These are phyloP conservation scores for Eurytoma adleriae DNA, from an alignment of 2,888 invertebrate genomes.

Conservation along the genomic window DNA sequence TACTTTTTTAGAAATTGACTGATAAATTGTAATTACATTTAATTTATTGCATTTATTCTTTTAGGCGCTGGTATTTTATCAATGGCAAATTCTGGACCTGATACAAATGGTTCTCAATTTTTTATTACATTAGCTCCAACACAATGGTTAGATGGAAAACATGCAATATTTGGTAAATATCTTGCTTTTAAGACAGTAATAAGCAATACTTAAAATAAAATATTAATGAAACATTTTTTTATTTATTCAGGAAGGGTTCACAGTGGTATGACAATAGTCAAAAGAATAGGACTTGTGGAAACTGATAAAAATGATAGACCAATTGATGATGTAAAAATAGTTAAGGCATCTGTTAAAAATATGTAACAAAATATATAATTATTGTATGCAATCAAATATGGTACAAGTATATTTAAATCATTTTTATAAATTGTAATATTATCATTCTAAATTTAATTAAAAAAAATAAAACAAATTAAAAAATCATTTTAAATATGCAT, in stretches of 20 bases:
- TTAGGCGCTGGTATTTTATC: slow-evolving; percentile 86
- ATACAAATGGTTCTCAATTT: slow-evolving; percentile 98
- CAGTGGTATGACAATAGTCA: slow-evolving; percentile 93
- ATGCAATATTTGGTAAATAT: slow-evolving; percentile 91
- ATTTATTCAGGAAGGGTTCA: slow-evolving; percentile 81
- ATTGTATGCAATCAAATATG: neutral
- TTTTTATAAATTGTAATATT: neutral
- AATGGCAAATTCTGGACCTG: slow-evolving; percentile 99
- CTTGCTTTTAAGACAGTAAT: neutral
- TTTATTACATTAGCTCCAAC: slow-evolving; percentile 97
- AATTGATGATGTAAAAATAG: slow-evolving; percentile 90
- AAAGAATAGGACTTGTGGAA: slow-evolving; percentile 94
- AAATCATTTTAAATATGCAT: neutral
- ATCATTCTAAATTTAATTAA: neutral
- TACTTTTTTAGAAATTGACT: slow-evolving; percentile 61
- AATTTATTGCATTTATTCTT: slow-evolving; percentile 47
- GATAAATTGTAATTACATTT: slow-evolving; percentile 10
- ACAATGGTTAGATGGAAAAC: slow-evolving; percentile 98
- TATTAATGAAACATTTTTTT: slow-evolving; percentile 7
- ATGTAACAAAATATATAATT: slow-evolving; percentile 26
- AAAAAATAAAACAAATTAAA: neutral
- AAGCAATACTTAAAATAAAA: slow-evolving; percentile 16
- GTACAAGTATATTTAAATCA: neutral
- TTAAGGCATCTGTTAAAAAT: slow-evolving; percentile 79
- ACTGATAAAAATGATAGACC: slow-evolving; percentile 96